Percentiles rank a stretch among this genome's conserved stretches.
Conservation (phyloP, 2,113 vertebrate species). For the Oryzias celebensis region DNA sequence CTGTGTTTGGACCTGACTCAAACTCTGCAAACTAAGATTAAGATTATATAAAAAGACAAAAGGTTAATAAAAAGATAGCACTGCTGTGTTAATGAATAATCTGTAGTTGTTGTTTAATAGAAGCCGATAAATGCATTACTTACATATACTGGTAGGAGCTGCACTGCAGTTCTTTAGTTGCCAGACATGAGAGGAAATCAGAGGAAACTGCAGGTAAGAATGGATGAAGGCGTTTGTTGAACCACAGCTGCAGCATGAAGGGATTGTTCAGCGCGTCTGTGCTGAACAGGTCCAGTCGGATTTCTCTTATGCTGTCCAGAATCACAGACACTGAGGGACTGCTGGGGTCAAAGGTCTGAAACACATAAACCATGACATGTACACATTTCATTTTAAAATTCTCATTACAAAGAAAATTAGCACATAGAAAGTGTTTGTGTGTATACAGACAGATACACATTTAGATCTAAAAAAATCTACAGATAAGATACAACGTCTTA, state of each 20-base stretch:
- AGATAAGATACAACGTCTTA: too few species aligned
- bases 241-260: conserved; percentile 62
- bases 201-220: conserved; percentile 59
- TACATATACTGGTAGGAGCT: conserved; percentile 69
- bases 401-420: too few species aligned
- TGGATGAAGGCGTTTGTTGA: conserved; percentile 55
- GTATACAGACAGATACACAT: too few species aligned
- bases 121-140: not conserved
- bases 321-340: conserved; percentile 30
- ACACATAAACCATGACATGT: not conserved
- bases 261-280: conserved; percentile 11
- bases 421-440: too few species aligned
- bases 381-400: too few species aligned
- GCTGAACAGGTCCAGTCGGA: conserved; percentile 54
- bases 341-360: conserved; percentile 47
- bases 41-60: not conserved
- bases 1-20: conserved; percentile 36
- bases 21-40: conserved; percentile 44
- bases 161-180: conserved; percentile 53
- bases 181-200: conserved; percentile 64
- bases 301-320: conserved; percentile 66
- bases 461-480: too few species aligned
- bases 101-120: too few species aligned
- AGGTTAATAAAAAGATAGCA: too few species aligned
- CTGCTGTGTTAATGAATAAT: too few species aligned